Evolutionary conservation across 1,140 invertebrate species (phyloP).

Genomic region (Drosophila sucinea): DNA sequence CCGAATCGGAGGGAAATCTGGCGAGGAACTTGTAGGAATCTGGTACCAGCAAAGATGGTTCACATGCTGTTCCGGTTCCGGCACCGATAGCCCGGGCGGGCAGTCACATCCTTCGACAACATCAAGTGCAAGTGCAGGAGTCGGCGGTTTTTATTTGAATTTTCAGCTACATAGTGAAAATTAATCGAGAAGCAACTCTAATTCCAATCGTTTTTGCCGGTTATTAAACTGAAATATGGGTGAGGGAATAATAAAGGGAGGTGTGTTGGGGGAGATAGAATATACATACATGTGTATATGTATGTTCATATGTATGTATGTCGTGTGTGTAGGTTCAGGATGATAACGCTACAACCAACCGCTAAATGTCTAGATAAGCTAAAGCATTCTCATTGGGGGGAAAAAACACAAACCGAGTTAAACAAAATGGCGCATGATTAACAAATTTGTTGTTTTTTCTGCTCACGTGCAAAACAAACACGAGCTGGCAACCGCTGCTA

Average conservation of each 20-base stretch:
- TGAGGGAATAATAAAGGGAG: background rate
- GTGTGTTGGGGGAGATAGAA: background rate
- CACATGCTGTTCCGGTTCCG: no score
- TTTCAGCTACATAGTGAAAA: background rate
- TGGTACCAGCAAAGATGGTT: no score
- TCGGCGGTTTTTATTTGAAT: background rate
- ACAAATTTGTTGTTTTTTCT: constrained; percentile 11
- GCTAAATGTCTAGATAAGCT: constrained; percentile 53
- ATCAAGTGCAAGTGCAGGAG: no score
- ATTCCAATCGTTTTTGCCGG: background rate
- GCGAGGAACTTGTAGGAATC: no score
- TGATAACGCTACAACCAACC: constrained; percentile 49
- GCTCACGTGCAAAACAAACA: constrained; percentile 59
- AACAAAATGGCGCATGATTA: constrained; percentile 57
- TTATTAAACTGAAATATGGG: background rate
- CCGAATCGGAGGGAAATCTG: no score
- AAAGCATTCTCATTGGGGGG: constrained; percentile 50
- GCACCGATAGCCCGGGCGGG: no score
- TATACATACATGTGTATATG: no score
- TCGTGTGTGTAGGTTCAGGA: background rate
- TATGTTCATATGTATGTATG: background rate
- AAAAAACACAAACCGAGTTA: background rate
- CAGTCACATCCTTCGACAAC: no score
- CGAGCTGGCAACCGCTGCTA: constrained; percentile 7
- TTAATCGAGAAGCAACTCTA: constrained; percentile 6